These are phyloP conservation scores for Perodicticus potto DNA, from an alignment of 2,797 vertebrate genomes.

Conservation along the genomic window DNA sequence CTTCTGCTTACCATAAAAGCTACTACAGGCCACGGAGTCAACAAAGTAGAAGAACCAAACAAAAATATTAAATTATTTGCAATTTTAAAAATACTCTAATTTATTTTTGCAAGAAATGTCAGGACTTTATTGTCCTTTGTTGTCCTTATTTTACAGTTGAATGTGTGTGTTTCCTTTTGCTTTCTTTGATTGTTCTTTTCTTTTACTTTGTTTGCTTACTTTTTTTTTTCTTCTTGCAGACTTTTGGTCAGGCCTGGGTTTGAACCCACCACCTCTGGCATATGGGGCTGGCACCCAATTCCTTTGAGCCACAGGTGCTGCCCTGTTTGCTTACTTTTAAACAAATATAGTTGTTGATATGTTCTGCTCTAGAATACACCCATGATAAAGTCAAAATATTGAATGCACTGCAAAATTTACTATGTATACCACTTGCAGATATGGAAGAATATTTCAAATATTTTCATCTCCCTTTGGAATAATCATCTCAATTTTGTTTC, in stretches of 20 bases:
- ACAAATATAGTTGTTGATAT: not conserved
- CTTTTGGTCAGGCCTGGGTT: too few relatives aligned
- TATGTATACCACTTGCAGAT: not conserved
- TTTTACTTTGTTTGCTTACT: not conserved
- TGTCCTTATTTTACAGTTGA: not conserved
- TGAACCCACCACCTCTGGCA: too few relatives aligned
- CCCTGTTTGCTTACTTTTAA: not conserved
- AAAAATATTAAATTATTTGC: constrained; percentile 3
- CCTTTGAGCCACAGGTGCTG: too few relatives aligned
- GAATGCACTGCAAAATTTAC: not conserved
- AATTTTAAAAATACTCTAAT: not conserved
- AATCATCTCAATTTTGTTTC: not conserved
- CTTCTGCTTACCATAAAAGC: not conserved
- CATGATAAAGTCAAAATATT: not conserved
- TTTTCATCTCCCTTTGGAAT: not conserved
- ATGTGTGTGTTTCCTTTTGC: not conserved
- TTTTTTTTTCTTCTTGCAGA: too few relatives aligned
- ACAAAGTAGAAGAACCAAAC: not conserved
- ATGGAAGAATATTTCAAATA: constrained; percentile 37
- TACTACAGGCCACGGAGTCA: not conserved
- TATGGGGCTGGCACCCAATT: too few relatives aligned
- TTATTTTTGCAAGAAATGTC: not conserved
- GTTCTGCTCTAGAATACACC: not conserved
- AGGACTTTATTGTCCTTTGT: not conserved
- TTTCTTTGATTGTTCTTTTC: not conserved